A percentile compares a stretch with the other conserved stretches of the same genome.
Conservation (phyloP, 2,888 invertebrate genomes). For the Podabrus alpinus region DNA sequence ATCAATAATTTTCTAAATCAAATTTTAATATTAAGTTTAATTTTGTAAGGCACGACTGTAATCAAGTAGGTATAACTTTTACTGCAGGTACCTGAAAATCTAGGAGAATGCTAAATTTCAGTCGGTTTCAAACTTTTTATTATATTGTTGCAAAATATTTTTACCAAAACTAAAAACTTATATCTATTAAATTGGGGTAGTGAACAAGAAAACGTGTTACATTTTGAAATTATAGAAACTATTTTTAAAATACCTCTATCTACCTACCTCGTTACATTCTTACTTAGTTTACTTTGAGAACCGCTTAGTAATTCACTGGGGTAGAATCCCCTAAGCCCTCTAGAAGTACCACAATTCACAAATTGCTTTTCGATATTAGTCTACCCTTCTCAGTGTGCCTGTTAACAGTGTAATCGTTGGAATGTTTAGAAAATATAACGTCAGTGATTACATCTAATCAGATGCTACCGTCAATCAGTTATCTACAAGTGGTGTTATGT, state of each 20-base stretch:
- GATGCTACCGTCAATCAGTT: conserved; percentile 20
- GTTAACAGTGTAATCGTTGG: conserved; percentile 32
- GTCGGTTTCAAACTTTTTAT: too few species aligned
- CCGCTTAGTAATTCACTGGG: conserved; percentile 42
- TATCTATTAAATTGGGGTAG: too few species aligned
- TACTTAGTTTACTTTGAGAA: conserved; percentile 24
- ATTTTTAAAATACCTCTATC: conserved; percentile 4
- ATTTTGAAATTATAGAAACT: neutral
- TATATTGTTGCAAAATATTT: too few species aligned
- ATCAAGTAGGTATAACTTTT: neutral
- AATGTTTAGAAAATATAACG: conserved; percentile 32
- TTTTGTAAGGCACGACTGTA: neutral
- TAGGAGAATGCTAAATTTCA: too few species aligned
- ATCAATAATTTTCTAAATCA: conserved; percentile 15
- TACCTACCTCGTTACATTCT: conserved; percentile 20
- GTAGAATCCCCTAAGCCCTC: conserved; percentile 45
- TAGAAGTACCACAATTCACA: conserved; percentile 54
- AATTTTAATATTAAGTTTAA: conserved; percentile 6
- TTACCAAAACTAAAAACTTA: too few species aligned
- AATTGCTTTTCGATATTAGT: conserved; percentile 54
- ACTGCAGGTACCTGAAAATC: too few species aligned
- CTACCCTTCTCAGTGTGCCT: conserved; percentile 37
- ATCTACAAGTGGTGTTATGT: conserved; percentile 22
- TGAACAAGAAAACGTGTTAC: neutral
- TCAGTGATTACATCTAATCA: conserved; percentile 33